Evolutionary conservation across 1,140 invertebrate genomes (phyloP).

Genomic region (Gonatopus flavifemur): DNA sequence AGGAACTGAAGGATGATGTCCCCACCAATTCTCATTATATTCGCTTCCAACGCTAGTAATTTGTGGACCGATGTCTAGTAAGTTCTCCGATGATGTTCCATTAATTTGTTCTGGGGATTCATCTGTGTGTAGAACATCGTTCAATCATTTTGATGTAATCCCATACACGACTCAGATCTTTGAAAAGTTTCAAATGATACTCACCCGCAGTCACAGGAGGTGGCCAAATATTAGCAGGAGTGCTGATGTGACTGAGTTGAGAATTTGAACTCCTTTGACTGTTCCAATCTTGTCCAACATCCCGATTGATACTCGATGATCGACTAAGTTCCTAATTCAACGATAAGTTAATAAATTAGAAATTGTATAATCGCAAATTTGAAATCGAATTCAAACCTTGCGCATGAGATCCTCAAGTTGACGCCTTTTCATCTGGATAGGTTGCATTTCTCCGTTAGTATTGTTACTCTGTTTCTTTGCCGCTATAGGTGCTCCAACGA

Average conservation of each 20-base stretch:
- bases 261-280: slow-evolving; percentile 43
- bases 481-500: slow-evolving; percentile 4
- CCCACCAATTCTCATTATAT: slow-evolving; percentile 38
- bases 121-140: slow-evolving; percentile 13
- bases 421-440: slow-evolving; percentile 37
- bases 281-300: slow-evolving; percentile 32
- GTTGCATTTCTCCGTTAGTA: slow-evolving; percentile 24
- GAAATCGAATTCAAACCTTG: slow-evolving; percentile 35
- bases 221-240: slow-evolving; percentile 43
- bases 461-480: slow-evolving; percentile 43
- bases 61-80: slow-evolving; percentile 43
- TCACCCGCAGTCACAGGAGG: slow-evolving; percentile 31
- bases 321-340: slow-evolving; percentile 37
- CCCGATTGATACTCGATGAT: slow-evolving; percentile 41
- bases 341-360: slow-evolving; percentile 3
- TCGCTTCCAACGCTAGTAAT: slow-evolving; percentile 36
- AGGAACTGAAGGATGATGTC: slow-evolving; percentile 24
- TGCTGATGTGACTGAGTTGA: slow-evolving; percentile 39
- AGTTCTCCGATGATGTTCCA: slow-evolving; percentile 38
- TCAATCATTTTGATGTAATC: not conserved
- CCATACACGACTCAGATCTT: no score
- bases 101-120: slow-evolving; percentile 39
- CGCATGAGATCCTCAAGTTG: slow-evolving; percentile 48
- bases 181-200: slow-evolving; percentile 2
- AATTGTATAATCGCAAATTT: slow-evolving; percentile 1